A percentile compares a stretch with the other conserved stretches of the same genome.
Conservation (phyloP, 1,140 invertebrate species). For the Diabrotica undecimpunctata region DNA sequence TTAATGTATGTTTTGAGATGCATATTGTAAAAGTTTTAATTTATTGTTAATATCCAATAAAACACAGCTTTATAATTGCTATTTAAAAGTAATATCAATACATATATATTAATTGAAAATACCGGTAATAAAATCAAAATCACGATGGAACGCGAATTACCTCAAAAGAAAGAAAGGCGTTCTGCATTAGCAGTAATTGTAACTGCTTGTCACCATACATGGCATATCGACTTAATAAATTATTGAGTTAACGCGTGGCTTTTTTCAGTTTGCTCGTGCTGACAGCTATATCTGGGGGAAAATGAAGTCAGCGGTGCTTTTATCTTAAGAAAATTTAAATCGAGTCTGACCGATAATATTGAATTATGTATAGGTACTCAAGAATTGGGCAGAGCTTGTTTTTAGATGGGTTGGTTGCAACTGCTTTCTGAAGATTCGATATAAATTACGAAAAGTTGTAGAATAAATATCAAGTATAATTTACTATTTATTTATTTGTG, state of each 20-base stretch:
- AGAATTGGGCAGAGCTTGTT: background rate
- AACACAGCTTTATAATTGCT: no score
- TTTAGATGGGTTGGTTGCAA: background rate
- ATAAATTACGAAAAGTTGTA: no score
- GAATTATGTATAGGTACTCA: conserved; percentile 1
- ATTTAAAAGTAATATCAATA: background rate
- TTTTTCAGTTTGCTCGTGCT: conserved; percentile 22
- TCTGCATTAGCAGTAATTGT: conserved; percentile 23
- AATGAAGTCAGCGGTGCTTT: conserved; percentile 13
- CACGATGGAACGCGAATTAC: background rate
- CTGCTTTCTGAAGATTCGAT: no score
- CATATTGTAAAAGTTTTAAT: no score
- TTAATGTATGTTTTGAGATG: no score
- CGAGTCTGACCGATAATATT: conserved; percentile 1
- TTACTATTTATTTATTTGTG: no score
- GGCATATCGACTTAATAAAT: conserved; percentile 31
- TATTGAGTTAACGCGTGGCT: conserved; percentile 30
- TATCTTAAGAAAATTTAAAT: background rate
- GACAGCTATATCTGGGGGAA: conserved; percentile 20
- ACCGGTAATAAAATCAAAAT: background rate
- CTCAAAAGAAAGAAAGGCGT: background rate
- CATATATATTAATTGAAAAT: background rate
- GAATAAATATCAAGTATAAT: no score
- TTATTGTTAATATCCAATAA: no score
- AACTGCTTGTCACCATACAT: conserved; percentile 29